A percentile compares a stretch with the other conserved stretches of the same genome.
phyloP scores from a whole-genome alignment of 2,797 vertebrate species.

The Brotula barbata region DNA sequence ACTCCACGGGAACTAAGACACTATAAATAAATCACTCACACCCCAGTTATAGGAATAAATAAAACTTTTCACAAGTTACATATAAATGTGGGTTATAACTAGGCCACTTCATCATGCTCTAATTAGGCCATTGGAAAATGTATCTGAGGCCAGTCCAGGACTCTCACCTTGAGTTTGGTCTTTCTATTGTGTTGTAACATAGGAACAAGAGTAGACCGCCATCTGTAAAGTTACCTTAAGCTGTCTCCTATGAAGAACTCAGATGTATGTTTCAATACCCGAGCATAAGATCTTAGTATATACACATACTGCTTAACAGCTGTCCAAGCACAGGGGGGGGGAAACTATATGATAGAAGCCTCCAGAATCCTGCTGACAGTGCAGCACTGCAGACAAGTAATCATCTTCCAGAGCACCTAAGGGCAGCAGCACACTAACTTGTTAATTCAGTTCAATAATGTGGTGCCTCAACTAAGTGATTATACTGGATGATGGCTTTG shows the following conservation, averaged over 20 bases:
- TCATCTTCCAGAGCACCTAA: slow-evolving; percentile 51
- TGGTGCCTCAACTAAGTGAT: slow-evolving; percentile 37
- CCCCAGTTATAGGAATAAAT: slow-evolving; percentile 46
- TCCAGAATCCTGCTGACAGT: slow-evolving; percentile 50
- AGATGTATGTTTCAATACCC: background rate
- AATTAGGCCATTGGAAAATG: background rate
- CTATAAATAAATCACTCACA: slow-evolving; percentile 44
- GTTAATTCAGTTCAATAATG: slow-evolving; percentile 35
- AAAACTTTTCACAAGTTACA: slow-evolving; percentile 23
- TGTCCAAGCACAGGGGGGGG: slow-evolving; percentile 27
- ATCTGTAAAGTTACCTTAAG: no score
- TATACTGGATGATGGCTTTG: slow-evolving; percentile 37
- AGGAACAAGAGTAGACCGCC: background rate
- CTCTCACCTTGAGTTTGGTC: slow-evolving; percentile 1
- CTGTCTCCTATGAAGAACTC: no score
- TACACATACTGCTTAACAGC: slow-evolving; percentile 28
- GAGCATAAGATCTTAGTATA: slow-evolving; percentile 3
- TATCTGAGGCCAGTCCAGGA: background rate
- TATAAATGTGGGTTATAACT: slow-evolving; percentile 29
- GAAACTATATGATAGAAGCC: slow-evolving; percentile 30
- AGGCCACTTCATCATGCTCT: slow-evolving; percentile 21
- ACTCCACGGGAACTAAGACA: slow-evolving; percentile 20
- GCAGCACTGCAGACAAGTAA: slow-evolving; percentile 53
- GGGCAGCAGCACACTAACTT: slow-evolving; percentile 38
- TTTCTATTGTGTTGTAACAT: background rate